A percentile compares a stretch with the other conserved stretches of the same genome.
phyloP scores from a whole-genome alignment of 2,113 vertebrate species.

The Centrocercus urophasianus region DNA sequence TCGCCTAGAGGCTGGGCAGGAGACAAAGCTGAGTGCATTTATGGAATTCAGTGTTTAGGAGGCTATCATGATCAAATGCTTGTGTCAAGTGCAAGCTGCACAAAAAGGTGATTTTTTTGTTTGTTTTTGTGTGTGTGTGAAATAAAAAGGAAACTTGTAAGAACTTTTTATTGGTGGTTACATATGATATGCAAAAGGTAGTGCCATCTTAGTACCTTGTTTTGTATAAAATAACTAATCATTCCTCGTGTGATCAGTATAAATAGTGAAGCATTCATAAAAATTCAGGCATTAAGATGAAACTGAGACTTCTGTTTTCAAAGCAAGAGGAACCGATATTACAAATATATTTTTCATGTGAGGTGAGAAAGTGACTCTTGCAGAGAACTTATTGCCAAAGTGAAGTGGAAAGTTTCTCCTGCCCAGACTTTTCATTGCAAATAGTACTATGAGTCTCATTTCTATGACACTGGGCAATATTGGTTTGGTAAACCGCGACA shows the following conservation, averaged over 20 bases:
- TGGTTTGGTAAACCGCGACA: not conserved
- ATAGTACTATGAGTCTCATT: not conserved
- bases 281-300: slow-evolving; percentile 26
- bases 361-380: not conserved
- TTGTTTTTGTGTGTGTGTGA: not conserved
- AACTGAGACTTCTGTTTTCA: slow-evolving; percentile 16
- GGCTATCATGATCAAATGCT: not conserved
- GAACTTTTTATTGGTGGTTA: not conserved
- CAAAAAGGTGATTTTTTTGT: not conserved
- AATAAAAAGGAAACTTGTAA: not conserved
- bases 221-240: slow-evolving; percentile 40
- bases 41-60: not conserved
- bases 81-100: not conserved
- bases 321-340: slow-evolving; percentile 29
- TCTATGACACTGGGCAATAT: not conserved
- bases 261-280: slow-evolving; percentile 20
- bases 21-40: not conserved
- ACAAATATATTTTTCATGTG: not conserved
- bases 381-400: not conserved
- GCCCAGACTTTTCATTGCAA: not conserved
- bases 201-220: not conserved
- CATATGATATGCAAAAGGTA: not conserved
- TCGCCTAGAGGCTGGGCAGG: not conserved
- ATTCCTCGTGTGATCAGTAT: not conserved
- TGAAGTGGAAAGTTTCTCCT: not conserved